Conservation (phyloP, 2,113 vertebrate species). For the Lagenorhynchus albirostris region DNA sequence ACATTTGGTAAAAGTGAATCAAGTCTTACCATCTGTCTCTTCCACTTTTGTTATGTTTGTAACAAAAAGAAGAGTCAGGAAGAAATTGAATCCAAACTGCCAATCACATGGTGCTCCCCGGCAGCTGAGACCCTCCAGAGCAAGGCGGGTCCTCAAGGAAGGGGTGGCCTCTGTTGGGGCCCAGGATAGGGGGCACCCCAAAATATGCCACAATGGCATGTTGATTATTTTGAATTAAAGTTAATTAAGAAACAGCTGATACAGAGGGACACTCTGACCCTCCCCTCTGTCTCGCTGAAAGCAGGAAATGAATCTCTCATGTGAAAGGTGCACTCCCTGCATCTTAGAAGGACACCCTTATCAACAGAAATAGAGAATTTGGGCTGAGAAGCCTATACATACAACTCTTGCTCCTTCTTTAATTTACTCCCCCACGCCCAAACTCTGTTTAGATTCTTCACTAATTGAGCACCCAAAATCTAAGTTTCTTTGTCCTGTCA, state of each 20-base stretch:
- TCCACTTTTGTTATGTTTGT: constrained; percentile 58
- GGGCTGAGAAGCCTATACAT: background rate
- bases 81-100: constrained; percentile 34
- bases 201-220: background rate
- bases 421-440: background rate
- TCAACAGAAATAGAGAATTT: background rate
- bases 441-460: background rate
- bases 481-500: background rate
- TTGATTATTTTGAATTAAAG: background rate
- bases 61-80: constrained; percentile 42
- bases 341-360: background rate
- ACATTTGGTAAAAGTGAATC: constrained; percentile 51
- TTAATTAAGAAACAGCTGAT: background rate
- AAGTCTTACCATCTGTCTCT: constrained; percentile 52
- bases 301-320: background rate
- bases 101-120: background rate
- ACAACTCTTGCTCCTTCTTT: background rate
- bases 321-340: background rate
- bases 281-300: background rate
- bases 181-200: background rate
- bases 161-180: background rate
- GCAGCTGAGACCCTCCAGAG: background rate
- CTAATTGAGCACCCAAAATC: background rate
- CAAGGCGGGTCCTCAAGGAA: background rate
- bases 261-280: background rate